A percentile compares a stretch with the other conserved stretches of the same genome.
Evolutionary conservation across 2,113 vertebrate species (phyloP).

Genomic region (Rhombomys opimus): DNA sequence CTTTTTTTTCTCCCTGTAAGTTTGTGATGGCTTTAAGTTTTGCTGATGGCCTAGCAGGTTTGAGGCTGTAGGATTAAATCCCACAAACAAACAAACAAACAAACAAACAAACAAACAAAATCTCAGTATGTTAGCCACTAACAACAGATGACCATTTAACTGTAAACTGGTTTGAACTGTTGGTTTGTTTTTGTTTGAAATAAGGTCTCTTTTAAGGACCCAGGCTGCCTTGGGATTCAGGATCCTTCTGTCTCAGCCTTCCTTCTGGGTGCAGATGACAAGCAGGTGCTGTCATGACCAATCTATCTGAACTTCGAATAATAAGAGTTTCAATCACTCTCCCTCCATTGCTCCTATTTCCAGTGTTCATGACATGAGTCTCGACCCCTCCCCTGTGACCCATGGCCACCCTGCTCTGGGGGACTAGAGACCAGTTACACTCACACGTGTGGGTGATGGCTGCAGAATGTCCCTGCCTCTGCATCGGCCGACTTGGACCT

Average conservation of each 20-base stretch:
- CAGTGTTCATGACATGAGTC: background rate
- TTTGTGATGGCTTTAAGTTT: background rate
- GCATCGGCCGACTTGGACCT: background rate
- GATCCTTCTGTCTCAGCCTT: background rate
- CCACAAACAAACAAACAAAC: background rate
- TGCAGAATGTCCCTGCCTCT: background rate
- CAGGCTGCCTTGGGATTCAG: background rate
- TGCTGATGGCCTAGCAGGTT: background rate
- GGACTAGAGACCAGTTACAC: background rate
- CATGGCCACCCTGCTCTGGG: background rate
- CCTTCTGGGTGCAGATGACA: background rate
- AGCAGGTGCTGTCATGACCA: no score
- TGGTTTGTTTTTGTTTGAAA: background rate
- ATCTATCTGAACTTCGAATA: no score
- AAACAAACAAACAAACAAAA: background rate
- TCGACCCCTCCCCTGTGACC: rapidly evolving
- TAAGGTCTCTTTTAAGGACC: background rate
- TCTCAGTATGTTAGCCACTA: background rate
- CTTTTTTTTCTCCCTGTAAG: background rate
- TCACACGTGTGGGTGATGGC: rapidly evolving
- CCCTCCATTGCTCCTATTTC: background rate
- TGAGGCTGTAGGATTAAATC: background rate
- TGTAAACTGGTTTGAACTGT: background rate
- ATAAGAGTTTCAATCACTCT: background rate
- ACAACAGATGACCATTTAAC: background rate